Conservation (phyloP, 2,888 invertebrate genomes). For the Aspidiotus rigidus region DNA sequence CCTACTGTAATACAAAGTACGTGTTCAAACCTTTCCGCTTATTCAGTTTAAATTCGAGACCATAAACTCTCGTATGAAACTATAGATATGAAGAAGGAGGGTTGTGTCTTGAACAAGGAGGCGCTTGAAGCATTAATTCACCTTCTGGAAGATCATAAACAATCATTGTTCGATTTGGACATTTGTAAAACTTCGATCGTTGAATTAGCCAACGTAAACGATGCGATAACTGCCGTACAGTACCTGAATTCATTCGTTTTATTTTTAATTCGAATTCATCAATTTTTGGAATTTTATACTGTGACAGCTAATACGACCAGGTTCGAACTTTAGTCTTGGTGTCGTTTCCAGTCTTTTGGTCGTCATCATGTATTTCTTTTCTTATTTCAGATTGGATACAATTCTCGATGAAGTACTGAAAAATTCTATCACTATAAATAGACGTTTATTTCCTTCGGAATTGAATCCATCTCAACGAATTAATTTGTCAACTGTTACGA, state of each 20-base stretch:
- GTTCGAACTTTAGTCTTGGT: not conserved
- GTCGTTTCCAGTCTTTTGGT: too few relatives aligned
- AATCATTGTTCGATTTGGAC: not conserved
- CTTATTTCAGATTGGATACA: too few relatives aligned
- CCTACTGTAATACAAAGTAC: not conserved
- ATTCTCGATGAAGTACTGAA: too few relatives aligned
- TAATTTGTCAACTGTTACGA: too few relatives aligned
- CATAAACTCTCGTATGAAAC: not conserved
- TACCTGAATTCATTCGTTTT: not conserved
- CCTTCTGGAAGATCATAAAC: not conserved
- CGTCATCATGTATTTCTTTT: too few relatives aligned
- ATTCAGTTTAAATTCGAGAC: not conserved
- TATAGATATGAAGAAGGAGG: not conserved
- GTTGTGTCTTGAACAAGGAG: slow-evolving; percentile 8
- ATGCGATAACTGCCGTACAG: slow-evolving; percentile 1
- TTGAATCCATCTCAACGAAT: too few relatives aligned
- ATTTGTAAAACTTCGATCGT: not conserved
- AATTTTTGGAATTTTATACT: not conserved
- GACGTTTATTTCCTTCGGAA: too few relatives aligned
- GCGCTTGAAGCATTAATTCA: slow-evolving; percentile 4
- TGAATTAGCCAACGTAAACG: too few relatives aligned
- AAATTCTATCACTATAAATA: too few relatives aligned
- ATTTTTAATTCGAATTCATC: not conserved
- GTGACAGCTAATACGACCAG: not conserved
- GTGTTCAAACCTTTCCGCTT: not conserved